Evolutionary conservation across 2,888 invertebrate genomes (phyloP), one percentile per base, ranked within the genome.

Genomic region (Agriotes lineatus): DNA sequence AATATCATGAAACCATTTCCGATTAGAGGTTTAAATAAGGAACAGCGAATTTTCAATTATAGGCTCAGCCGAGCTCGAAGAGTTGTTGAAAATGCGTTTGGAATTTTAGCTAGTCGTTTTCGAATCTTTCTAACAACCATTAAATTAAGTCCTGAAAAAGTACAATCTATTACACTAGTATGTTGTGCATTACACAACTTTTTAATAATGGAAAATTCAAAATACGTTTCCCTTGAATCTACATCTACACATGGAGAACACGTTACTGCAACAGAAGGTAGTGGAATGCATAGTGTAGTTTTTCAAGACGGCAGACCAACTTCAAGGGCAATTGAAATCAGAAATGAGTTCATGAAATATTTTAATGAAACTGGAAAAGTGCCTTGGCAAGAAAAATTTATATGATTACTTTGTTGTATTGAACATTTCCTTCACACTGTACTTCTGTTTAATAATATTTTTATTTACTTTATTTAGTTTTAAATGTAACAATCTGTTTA

Each of bases 1-100:
- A 60, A 73, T 54, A 71, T 78, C 58, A 50, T 76, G 60, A 80
- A 80, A 70, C 79, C 79, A 12, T 78, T 71, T 70, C 71, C 78
- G 20, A 33, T 33, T 35, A 50, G 52, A 19, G 33, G 30, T 18
- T 16, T 63, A 44, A 42, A 54, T 9, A 44, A 44, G 25, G 19
- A 16, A 45, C 44, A 70, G 33, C 62, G 66, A 52, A 25, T 44
- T 35, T 67, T 61, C 54, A 69, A 69, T 67, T 71, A 71, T 58
- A 48, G 70, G 12, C 45, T 70, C 20, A 60, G 64, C 19, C 30
- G 48, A 25, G 63, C 59, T 42, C 19, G 71, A 6, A 37, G 60
- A 39, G 56, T 56, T 12, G 69, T 71, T n/a, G 71, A 69, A 58
- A 54, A 56, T 48, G 58, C 60, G n/a, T 71, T 69, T 57, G 69